Base-by-base conservation (phyloP, 2,888 invertebrate species). In the Galerucella nymphaeae region DNA sequence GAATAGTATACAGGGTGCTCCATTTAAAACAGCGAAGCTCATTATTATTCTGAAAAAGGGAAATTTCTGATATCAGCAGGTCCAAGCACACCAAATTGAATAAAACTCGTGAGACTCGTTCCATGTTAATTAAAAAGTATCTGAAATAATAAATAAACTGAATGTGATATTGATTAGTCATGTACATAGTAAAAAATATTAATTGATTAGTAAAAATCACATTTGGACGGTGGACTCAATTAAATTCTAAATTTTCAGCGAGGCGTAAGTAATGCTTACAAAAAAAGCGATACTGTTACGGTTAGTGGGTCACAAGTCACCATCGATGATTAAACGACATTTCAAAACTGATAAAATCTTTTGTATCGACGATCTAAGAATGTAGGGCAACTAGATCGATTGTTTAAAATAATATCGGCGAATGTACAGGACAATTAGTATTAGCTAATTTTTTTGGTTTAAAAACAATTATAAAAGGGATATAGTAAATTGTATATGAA, bases 221-320 rank as follows among this genome's bases (percentile, higher is more conserved):
- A 8, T 30, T 30, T 30, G 5, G 30, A 8, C 30, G 8, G 30
- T 30, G 30, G 8, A 30, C 30, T 30, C 0, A 30, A 30, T n/a
- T 48, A 2, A 14, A n/a, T n/a, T 48, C 48, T 48, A 48, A 48
- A 14, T 48, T 48, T 48, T 48, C n/a, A 48, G 5, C 14, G 14
- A 48, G 48, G 14, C 48, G 14, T 48, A 8, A n/a, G 5, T 48
- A n/a, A 0, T 48, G 1, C n/a, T 48, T 5, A 0, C 6, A 10
- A 55, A 55, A 55, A 55, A 18, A 30, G 8, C 30, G 30, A 30
- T 55, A 10, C 20, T 55, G 18, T 55, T 55, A 55, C 55, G 9
- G 55, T 55, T 55, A 55, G 20, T 55, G 20, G 55, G 55, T 55
- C 55, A 55, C 55, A 10, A 55, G 55, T 55, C 55, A 55, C 55